A percentile compares a stretch with the other conserved stretches of the same genome.
These are phyloP conservation scores for Erebia palarica DNA, from an alignment of 2,888 invertebrate genomes.

Conservation along the genomic window DNA sequence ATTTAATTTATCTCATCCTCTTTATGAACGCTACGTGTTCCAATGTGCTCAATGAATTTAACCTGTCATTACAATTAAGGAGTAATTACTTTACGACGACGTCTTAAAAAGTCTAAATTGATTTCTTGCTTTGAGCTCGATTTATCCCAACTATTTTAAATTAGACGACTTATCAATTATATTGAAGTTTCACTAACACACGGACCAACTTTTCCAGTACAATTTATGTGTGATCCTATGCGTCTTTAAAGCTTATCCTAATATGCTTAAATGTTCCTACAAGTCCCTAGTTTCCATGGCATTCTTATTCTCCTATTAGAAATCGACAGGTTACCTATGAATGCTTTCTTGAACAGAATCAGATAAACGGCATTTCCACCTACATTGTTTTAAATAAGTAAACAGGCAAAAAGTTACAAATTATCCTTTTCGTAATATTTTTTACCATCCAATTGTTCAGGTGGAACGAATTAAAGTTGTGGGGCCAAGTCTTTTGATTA, in stretches of 20 bases:
- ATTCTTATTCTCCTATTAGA: background rate
- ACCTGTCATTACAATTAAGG: constrained; percentile 45
- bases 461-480: constrained; percentile 19
- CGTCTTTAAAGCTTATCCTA: background rate
- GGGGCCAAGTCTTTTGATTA: constrained; percentile 14
- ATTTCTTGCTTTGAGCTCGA: constrained; percentile 49
- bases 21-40: constrained; percentile 32
- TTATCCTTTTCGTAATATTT: background rate
- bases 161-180: constrained; percentile 62
- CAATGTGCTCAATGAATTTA: constrained; percentile 39
- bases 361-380: background rate
- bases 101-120: constrained; percentile 43
- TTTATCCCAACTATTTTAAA: constrained; percentile 52
- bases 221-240: background rate
- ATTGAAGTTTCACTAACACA: constrained; percentile 52
- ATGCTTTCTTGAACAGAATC: background rate
- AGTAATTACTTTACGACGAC: constrained; percentile 45
- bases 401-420: background rate
- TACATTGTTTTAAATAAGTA: background rate
- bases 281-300: background rate
- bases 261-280: background rate
- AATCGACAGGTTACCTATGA: background rate
- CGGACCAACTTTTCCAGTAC: background rate
- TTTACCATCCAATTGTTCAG: background rate
- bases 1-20: constrained; percentile 30